Evolutionary conservation across 2,113 vertebrate genomes (phyloP).

Genomic region (Silurus asotus): DNA sequence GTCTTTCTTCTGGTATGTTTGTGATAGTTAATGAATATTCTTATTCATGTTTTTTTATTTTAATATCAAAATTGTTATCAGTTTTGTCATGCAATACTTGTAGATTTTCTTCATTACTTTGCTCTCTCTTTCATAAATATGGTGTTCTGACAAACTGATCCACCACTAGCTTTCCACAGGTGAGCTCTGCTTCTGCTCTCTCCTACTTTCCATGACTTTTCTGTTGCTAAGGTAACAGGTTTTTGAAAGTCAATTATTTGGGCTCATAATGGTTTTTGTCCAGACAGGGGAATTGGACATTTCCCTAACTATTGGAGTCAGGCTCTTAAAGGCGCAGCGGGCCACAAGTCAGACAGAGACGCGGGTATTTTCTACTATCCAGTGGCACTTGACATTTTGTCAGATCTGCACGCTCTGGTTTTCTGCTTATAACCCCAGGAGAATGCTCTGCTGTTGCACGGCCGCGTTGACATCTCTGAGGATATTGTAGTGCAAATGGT

Average conservation of each 20-base stretch:
- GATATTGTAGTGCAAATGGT: slow-evolving; percentile 52
- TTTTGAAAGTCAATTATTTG: slow-evolving; percentile 76
- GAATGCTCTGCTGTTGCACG: slow-evolving; percentile 44
- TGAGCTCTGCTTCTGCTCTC: slow-evolving; percentile 14
- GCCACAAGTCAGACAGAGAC: slow-evolving; percentile 61
- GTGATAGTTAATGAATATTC: neutral
- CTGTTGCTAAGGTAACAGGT: slow-evolving; percentile 67
- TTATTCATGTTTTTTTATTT: no score
- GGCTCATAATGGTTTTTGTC: slow-evolving; percentile 73
- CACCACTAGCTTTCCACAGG: neutral
- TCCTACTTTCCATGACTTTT: neutral
- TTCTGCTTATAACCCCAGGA: slow-evolving; percentile 59
- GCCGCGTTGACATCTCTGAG: slow-evolving; percentile 50
- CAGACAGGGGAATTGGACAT: slow-evolving; percentile 67
- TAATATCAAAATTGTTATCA: neutral
- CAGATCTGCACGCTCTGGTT: slow-evolving; percentile 59
- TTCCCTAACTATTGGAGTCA: slow-evolving; percentile 67
- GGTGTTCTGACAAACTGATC: neutral
- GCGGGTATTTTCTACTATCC: slow-evolving; percentile 60
- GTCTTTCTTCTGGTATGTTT: neutral
- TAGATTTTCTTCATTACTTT: neutral
- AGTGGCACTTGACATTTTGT: slow-evolving; percentile 76
- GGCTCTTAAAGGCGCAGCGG: slow-evolving; percentile 66
- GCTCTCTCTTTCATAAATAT: neutral
- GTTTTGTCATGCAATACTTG: neutral